phyloP scores from a whole-genome alignment of 2,113 vertebrate species.

The Heterocephalus glaber region DNA sequence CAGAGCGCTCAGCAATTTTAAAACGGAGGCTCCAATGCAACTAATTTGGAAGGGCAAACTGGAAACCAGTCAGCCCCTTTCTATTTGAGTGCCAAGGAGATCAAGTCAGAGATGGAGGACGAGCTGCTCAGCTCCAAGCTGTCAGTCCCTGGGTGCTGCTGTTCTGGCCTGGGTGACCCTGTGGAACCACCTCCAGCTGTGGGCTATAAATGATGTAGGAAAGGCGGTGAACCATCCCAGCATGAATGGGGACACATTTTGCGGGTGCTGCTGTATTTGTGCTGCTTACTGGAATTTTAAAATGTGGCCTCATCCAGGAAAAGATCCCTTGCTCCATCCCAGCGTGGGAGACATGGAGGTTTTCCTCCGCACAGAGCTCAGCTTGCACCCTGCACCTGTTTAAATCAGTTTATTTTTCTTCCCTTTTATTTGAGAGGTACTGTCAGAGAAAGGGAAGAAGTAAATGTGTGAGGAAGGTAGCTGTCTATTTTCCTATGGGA shows the following conservation, averaged over 20 bases:
- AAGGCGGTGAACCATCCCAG: conserved; percentile 73
- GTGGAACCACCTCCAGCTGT: conserved; percentile 62
- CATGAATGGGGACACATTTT: conserved; percentile 50
- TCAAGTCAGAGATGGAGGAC: background rate
- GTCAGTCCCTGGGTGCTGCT: conserved; percentile 34
- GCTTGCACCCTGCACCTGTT: conserved; percentile 70
- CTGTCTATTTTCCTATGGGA: conserved; percentile 64
- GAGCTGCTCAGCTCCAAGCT: background rate
- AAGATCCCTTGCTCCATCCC: background rate
- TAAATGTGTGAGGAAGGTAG: conserved; percentile 74
- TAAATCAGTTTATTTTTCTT: conserved; percentile 77
- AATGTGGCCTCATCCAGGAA: conserved; percentile 68
- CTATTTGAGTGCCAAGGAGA: background rate
- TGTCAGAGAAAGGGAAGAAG: conserved; percentile 80
- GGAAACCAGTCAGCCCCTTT: background rate
- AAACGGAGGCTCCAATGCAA: background rate
- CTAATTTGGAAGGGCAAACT: conserved; percentile 23
- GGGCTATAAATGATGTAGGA: conserved; percentile 77
- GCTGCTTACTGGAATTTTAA: conserved; percentile 76
- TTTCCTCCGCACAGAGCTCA: background rate
- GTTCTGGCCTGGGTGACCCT: background rate
- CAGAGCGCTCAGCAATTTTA: background rate
- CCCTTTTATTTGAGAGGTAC: conserved; percentile 83
- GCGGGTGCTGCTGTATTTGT: conserved; percentile 47
- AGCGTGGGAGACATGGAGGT: background rate